Base-by-base conservation (phyloP, 2,888 invertebrate species). In the Drosophila eohydei region DNA sequence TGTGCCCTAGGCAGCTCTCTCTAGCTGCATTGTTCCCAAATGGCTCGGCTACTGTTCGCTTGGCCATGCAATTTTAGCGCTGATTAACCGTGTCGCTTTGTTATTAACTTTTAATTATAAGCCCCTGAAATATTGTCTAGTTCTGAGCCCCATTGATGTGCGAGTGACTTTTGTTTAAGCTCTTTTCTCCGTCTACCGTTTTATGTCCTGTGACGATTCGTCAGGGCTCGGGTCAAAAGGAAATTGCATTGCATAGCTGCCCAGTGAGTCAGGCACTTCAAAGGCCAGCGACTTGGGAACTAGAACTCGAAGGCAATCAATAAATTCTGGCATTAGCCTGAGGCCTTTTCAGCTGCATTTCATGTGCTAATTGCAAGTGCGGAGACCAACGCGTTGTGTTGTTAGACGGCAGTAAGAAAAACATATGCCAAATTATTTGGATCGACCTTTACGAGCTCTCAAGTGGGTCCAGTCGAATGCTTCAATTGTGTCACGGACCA, bases 41-140 rank as follows among this genome's bases (percentile, higher is more conserved):
- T 40, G 16, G 46, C 30, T 9, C 14, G 56, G 71, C 82, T 77
- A 74, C 70, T 70, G 70, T 64, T 69, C 60, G 57, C 38, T 67
- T 65, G 69, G 75, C 61, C 56, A 69, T 78, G 81, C 83, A 85
- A 85, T 84, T 82, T 83, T 63, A 70, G 30, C 52, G 72, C 89
- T 88, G 84, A 86, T 86, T 87, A 87, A 81, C 71, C 89, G 81
- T 86, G 86, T 87, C 87, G 82, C 63, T 74, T 81, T 74, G 79
- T 82, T 86, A 88, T 84, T 86, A 86, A 84, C 82, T 86, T 86
- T 83, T 80, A 77, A 86, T 82, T 86, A 66, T 80, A 75, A 78
- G 51, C 70, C 68, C 26, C 64, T 77, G 57, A 77, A 59, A 67
- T 82, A 83, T 83, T 80, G 74, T 68, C 81, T 81, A 73, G 85